phyloP scores from a whole-genome alignment of 2,113 vertebrate genomes.

The Halichoerus grypus region DNA sequence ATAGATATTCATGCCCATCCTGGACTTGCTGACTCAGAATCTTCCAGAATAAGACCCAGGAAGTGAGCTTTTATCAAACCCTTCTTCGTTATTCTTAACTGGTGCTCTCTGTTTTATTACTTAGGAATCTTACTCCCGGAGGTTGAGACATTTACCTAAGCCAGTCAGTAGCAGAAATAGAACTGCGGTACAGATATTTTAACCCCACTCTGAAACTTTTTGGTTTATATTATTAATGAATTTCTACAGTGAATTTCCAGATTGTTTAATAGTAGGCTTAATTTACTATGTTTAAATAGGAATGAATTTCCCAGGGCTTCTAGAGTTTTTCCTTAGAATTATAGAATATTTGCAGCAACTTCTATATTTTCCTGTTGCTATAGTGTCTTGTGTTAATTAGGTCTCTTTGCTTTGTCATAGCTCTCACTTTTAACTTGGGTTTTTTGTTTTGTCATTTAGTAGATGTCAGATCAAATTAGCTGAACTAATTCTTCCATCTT shows the following conservation, averaged over 20 bases:
- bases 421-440: neutral
- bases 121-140: neutral
- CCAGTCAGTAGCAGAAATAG: neutral
- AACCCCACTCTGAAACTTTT: neutral
- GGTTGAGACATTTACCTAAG: constrained; percentile 14
- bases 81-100: neutral
- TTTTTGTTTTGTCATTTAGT: neutral
- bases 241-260: constrained; percentile 10
- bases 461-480: constrained; percentile 4
- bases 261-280: constrained; percentile 23
- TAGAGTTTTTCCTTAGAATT: neutral
- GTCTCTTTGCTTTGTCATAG: neutral
- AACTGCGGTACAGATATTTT: neutral
- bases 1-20: neutral
- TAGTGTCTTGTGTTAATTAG: constrained; percentile 37
- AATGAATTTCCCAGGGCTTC: neutral
- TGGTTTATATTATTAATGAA: neutral
- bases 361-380: neutral
- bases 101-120: neutral
- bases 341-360: neutral
- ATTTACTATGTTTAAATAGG: constrained; percentile 5
- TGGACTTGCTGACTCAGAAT: neutral
- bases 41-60: neutral
- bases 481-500: constrained; percentile 14
- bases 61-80: neutral